A percentile compares a stretch with the other conserved stretches of the same genome.
phyloP scores from a whole-genome alignment of 1,140 invertebrate genomes.

The Mycetomoellerius zeteki region DNA sequence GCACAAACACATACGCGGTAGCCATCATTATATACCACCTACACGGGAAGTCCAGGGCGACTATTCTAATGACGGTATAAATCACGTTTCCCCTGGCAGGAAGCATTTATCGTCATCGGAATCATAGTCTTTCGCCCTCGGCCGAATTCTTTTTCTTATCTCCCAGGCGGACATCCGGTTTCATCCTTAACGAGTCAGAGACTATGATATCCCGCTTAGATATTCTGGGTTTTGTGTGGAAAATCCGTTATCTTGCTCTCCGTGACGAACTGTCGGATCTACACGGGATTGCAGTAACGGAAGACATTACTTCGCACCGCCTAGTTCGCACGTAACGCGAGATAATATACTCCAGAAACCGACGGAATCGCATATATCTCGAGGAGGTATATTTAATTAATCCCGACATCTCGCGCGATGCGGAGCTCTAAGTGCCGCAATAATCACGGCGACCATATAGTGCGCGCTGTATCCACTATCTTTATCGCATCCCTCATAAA shows the following conservation, averaged over 20 bases:
- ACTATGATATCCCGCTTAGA: conserved; percentile 26
- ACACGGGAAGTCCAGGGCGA: conserved; percentile 72
- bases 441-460: conserved; percentile 12
- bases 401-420: background rate
- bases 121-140: conserved; percentile 52
- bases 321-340: conserved; percentile 3
- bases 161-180: conserved; percentile 14
- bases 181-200: conserved; percentile 45
- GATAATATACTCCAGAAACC: conserved; percentile 30
- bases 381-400: conserved; percentile 8
- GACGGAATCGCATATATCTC: conserved; percentile 15
- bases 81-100: conserved; percentile 74
- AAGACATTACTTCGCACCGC: conserved; percentile 15
- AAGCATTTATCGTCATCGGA: conserved; percentile 82
- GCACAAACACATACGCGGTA: conserved; percentile 50
- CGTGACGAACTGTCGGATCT: conserved; percentile 23
- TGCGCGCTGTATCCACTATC: background rate
- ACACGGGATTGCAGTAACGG: conserved; percentile 33
- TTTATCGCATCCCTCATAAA: conserved; percentile 31
- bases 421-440: conserved; percentile 1
- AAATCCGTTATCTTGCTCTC: conserved; percentile 10
- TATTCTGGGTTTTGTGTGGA: background rate
- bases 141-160: conserved; percentile 39
- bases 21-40: conserved; percentile 77
- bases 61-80: conserved; percentile 81